Evolutionary conservation across 1,140 invertebrate genomes (phyloP), one percentile per base, ranked within the genome.

Genomic region (Drosophila grimshawi): DNA sequence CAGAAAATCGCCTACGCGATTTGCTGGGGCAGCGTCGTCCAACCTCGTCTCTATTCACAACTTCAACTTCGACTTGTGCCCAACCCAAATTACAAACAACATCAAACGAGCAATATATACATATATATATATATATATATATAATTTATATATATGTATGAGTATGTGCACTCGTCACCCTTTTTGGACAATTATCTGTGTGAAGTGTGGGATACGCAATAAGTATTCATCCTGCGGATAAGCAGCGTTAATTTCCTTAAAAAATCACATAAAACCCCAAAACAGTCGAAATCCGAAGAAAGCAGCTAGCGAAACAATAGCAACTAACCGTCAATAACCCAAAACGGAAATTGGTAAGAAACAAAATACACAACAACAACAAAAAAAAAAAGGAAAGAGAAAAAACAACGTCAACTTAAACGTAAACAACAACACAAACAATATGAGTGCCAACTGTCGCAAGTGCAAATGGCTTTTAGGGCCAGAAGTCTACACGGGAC

Each of bases 291-390:
- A 80, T 69, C 35, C 57, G 59, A 71, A 57, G 83, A 88, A 88
- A 72, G 68, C 76, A 52, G 39, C 45, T 55, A 66, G 60, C 68
- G 67, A 55, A 64, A 53, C 59, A 68, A 71, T 55, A 70, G 61
- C 51, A 48, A 41, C 46, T 53, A 55, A 60, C 30, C 59, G 56
- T 64, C 62, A 60, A 70, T 62, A 83, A 55, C 53, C 77, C 80
- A 49, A 89, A 89, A 89, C 83, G 83, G 83, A 88, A 88, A 88
- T 88, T 80, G 83, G 85, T 83, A 88, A 88, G 80, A 88, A 75
- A 68, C 71, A 45, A 76, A 76, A 69, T 29, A 57, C 33, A 32
- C 19, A 19, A 19, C 19, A 19, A 19, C 19, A 45, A 45, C 67
- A 63, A 46, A 62, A 51, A 43, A 64, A 67, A 49, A 56, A 55